Conservation (phyloP, 2,888 invertebrate genomes). For the Balanococcus diminutus region DNA sequence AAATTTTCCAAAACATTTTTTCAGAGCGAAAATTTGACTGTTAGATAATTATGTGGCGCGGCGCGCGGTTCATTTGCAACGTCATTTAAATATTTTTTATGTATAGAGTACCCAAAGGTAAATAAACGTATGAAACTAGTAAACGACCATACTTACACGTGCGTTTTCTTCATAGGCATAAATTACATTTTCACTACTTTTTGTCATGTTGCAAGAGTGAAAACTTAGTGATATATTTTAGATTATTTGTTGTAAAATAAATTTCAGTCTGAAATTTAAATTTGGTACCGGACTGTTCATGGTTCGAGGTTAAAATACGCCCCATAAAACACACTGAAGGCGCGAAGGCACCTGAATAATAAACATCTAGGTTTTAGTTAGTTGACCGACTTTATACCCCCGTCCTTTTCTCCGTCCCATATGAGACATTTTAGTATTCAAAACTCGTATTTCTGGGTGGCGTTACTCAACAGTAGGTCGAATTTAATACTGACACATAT, state of each 20-base stretch:
- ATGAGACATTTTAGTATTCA: constrained; percentile 19
- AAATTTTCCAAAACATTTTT: too few relatives aligned
- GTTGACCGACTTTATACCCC: constrained; percentile 14
- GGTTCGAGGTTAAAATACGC: constrained; percentile 28
- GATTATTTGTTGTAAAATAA: constrained; percentile 19
- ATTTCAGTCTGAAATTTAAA: background rate
- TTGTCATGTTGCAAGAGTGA: background rate
- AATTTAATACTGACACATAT: constrained; percentile 5
- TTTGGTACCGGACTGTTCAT: background rate
- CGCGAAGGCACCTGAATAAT: constrained; percentile 17
- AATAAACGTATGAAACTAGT: too few relatives aligned
- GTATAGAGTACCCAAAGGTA: too few relatives aligned
- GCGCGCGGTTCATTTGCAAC: background rate
- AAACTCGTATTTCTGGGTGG: background rate
- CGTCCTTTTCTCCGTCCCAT: background rate
- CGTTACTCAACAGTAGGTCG: constrained; percentile 32
- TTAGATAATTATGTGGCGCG: too few relatives aligned
- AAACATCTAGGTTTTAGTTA: constrained; percentile 24
- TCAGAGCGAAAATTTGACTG: too few relatives aligned
- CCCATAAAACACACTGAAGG: constrained; percentile 21
- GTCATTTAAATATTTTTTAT: background rate
- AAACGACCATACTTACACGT: too few relatives aligned
- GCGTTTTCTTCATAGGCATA: background rate
- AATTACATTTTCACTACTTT: background rate
- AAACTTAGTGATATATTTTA: background rate